Conservation (phyloP, 1,140 invertebrate species). For the Lethrus apterus region DNA sequence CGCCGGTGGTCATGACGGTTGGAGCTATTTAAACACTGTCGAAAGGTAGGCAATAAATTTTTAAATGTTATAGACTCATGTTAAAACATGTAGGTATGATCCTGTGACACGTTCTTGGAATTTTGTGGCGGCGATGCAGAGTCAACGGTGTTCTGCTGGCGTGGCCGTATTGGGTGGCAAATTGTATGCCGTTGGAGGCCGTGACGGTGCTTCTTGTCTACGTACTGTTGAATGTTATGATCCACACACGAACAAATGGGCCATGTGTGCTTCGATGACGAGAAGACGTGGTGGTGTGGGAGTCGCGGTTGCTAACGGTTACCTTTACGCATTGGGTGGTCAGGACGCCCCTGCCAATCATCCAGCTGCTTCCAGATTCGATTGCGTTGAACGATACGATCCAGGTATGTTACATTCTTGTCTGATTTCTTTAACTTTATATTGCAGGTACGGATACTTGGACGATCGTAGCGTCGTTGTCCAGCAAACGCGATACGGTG, state of each 20-base stretch:
- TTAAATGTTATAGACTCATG: constrained; percentile 13
- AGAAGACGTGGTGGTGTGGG: constrained; percentile 83
- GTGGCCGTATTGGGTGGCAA: constrained; percentile 79
- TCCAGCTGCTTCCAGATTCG: constrained; percentile 70
- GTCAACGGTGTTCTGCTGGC: constrained; percentile 79
- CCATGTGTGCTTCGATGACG: constrained; percentile 80
- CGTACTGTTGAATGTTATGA: constrained; percentile 90
- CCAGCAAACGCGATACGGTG: constrained; percentile 80
- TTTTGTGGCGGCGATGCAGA: constrained; percentile 80
- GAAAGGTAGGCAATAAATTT: constrained; percentile 52
- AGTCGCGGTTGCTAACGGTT: constrained; percentile 74
- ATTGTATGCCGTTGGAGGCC: constrained; percentile 87
- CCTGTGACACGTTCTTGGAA: constrained; percentile 77
- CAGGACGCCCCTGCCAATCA: constrained; percentile 84
- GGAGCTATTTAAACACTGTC: constrained; percentile 90
- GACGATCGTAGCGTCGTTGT: constrained; percentile 82
- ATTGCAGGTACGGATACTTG: constrained; percentile 67
- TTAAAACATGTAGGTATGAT: constrained; percentile 67
- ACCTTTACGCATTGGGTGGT: constrained; percentile 78
- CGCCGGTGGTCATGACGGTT: constrained; percentile 91
- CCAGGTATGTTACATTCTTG: constrained; percentile 35
- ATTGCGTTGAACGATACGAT: constrained; percentile 86
- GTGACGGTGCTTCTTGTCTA: constrained; percentile 86
- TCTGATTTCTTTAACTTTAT: not conserved
- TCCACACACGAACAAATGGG: constrained; percentile 86